Evolutionary conservation across 2,797 vertebrate genomes (phyloP).

Genomic region (Cossypha niveicapilla): DNA sequence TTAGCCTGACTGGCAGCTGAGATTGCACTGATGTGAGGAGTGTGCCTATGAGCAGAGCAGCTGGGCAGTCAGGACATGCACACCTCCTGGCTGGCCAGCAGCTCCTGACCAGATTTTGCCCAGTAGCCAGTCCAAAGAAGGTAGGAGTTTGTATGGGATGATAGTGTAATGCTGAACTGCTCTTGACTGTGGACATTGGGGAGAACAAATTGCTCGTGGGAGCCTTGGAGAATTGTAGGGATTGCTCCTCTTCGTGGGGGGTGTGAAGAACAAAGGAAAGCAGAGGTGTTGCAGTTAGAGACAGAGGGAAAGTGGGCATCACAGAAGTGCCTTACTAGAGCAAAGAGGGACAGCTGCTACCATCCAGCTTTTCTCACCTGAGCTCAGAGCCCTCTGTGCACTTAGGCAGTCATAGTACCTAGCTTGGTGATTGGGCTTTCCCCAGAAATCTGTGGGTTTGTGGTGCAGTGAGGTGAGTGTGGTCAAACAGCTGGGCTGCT

Average conservation of each 20-base stretch:
- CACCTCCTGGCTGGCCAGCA: not conserved
- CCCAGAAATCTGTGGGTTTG: not conserved
- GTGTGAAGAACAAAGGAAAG: not conserved
- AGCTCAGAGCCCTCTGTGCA: not conserved
- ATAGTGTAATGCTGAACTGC: not conserved
- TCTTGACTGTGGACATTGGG: fast-evolving
- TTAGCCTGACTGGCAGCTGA: not conserved
- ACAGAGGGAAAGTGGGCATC: not conserved
- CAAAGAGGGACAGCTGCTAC: not conserved
- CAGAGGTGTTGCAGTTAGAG: not conserved
- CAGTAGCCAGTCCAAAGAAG: not conserved
- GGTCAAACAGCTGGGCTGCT: not conserved
- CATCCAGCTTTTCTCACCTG: not conserved
- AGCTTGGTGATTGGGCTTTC: not conserved
- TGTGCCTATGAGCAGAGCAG: not conserved
- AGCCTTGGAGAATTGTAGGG: not conserved
- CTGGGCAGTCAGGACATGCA: not conserved
- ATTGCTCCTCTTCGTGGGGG: not conserved
- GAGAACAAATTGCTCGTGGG: not conserved
- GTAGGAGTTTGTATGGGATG: not conserved
- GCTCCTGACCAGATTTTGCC: not conserved
- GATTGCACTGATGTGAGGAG: not conserved
- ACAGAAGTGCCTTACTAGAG: not conserved
- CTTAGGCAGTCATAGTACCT: not conserved
- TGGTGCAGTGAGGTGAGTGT: not conserved